Conservation (phyloP, 2,797 vertebrate genomes). For the Helarctos malayanus region DNA sequence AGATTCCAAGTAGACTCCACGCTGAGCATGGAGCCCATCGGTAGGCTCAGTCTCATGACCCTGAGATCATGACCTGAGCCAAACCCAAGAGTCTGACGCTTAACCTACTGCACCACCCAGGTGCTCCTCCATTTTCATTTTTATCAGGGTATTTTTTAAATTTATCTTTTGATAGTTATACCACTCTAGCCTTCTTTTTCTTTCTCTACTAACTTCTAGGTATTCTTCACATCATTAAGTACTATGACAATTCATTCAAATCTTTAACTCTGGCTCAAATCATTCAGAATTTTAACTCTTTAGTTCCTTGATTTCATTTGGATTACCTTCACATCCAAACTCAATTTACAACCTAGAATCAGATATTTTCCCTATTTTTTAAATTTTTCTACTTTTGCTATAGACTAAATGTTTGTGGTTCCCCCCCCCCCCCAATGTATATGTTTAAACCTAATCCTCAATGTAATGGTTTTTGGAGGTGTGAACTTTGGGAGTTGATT, state of each 20-base stretch:
- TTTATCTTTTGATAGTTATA: background rate
- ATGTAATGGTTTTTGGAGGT: background rate
- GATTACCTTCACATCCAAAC: background rate
- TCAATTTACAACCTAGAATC: background rate
- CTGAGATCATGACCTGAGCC: background rate
- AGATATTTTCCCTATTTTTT: background rate
- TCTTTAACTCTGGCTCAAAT: background rate
- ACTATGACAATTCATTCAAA: background rate
- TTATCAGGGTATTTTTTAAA: background rate
- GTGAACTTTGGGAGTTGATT: background rate
- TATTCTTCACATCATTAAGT: background rate
- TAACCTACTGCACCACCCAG: background rate
- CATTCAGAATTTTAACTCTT: background rate
- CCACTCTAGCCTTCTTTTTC: background rate
- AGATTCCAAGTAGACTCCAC: background rate
- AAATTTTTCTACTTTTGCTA: background rate
- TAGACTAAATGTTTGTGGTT: background rate
- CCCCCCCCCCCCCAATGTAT: background rate
- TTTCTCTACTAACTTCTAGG: background rate
- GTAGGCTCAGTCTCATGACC: background rate
- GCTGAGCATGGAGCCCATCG: too few relatives aligned
- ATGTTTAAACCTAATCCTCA: background rate
- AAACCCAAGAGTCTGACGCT: background rate
- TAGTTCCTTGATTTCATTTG: background rate
- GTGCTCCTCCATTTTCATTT: background rate